Evolutionary conservation across 2,113 vertebrate genomes (phyloP).

Genomic region (Rhipidura dahli): DNA sequence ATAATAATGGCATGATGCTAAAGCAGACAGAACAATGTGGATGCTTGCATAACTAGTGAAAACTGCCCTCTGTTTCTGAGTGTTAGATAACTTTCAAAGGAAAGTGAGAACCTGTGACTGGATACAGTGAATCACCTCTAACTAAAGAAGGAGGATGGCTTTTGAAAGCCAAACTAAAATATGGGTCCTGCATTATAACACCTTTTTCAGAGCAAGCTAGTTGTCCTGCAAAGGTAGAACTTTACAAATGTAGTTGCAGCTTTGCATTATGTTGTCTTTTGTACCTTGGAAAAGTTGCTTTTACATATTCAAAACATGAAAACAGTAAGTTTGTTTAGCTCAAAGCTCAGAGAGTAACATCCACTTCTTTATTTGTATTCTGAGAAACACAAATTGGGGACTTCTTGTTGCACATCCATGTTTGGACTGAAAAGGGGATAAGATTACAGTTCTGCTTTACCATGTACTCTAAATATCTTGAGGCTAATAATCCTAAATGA

Average conservation of each 20-base stretch:
- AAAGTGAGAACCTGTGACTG: background rate
- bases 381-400: background rate
- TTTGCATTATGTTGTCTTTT: background rate
- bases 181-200: fast-evolving
- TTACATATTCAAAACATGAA: background rate
- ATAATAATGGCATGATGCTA: background rate
- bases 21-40: background rate
- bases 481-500: background rate
- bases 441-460: background rate
- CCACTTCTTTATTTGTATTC: background rate
- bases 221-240: background rate
- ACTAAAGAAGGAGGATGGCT: background rate
- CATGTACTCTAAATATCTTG: background rate
- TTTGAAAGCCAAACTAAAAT: background rate
- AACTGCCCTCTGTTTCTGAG: background rate
- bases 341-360: background rate
- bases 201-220: background rate
- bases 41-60: background rate
- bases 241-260: background rate
- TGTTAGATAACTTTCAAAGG: background rate
- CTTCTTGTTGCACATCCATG: background rate
- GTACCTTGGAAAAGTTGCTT: background rate
- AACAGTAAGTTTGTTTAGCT: background rate
- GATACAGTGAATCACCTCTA: background rate
- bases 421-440: background rate